phyloP scores from a whole-genome alignment of 2,113 vertebrate species.

The Hydropotes inermis region DNA sequence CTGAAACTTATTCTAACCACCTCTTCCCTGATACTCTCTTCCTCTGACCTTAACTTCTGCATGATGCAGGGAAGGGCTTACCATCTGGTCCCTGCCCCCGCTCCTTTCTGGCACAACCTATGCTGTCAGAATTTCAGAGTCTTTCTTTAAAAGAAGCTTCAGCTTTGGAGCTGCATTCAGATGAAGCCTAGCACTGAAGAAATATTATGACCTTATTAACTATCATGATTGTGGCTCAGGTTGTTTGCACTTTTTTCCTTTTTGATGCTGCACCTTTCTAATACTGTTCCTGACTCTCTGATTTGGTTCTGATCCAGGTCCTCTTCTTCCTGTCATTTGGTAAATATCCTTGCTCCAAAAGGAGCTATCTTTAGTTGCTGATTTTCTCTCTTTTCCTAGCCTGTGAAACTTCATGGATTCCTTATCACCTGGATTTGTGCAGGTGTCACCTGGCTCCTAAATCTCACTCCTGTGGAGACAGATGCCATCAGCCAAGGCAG shows the following conservation, averaged over 20 bases:
- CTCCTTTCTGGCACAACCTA: background rate
- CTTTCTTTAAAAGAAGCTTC: background rate
- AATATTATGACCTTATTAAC: background rate
- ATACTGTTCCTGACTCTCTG: background rate
- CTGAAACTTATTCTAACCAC: background rate
- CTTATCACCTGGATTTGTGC: no score
- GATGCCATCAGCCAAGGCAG: background rate
- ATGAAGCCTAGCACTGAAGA: background rate
- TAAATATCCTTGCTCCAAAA: background rate
- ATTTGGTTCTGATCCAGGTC: background rate
- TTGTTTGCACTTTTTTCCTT: background rate
- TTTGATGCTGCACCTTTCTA: background rate
- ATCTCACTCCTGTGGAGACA: background rate
- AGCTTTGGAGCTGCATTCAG: background rate
- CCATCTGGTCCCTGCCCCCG: background rate
- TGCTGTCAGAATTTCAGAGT: background rate
- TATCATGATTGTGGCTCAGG: rapidly evolving
- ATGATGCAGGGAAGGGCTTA: background rate
- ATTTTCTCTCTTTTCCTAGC: background rate
- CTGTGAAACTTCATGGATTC: background rate
- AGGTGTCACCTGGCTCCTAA: background rate
- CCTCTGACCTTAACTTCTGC: background rate
- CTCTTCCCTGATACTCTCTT: background rate
- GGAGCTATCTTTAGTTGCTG: no score
- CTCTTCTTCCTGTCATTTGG: background rate